Conservation (phyloP, 2,797 vertebrate genomes). For the Falco rusticolus region DNA sequence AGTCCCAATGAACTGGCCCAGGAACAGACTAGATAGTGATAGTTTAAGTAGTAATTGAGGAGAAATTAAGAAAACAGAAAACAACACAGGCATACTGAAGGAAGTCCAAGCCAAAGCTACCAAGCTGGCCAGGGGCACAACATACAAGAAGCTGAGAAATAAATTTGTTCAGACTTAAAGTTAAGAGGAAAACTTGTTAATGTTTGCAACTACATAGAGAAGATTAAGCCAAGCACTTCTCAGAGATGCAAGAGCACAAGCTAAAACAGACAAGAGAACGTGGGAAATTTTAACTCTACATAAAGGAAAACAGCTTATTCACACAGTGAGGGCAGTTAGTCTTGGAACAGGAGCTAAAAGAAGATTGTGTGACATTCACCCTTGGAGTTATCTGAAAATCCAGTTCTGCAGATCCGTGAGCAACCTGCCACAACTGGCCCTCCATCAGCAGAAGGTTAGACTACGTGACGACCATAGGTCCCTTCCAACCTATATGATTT, state of each 20-base stretch:
- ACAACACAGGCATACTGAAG: not conserved
- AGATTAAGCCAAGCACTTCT: not conserved
- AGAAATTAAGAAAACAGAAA: not conserved
- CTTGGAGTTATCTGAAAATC: not conserved
- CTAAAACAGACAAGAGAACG: accelerated
- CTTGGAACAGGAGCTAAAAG: not conserved
- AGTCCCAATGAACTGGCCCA: not conserved
- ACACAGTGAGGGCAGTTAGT: not conserved
- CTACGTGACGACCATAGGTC: accelerated
- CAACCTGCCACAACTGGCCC: not conserved
- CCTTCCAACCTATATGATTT: not conserved
- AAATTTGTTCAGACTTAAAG: not conserved
- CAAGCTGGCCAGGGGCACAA: not conserved
- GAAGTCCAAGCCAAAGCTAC: not conserved
- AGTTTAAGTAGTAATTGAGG: not conserved
- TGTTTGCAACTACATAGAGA: not conserved
- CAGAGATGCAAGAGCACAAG: not conserved
- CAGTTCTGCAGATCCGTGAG: not conserved
- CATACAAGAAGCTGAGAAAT: not conserved
- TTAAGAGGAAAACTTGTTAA: not conserved
- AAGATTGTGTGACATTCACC: not conserved
- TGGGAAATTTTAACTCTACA: not conserved
- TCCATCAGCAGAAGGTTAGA: not conserved
- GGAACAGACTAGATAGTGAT: not conserved
- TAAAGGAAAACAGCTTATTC: not conserved